Evolutionary conservation across 2,797 vertebrate species (phyloP), one percentile per base, ranked within the genome.

Genomic region (Tympanoctomys barrerae): DNA sequence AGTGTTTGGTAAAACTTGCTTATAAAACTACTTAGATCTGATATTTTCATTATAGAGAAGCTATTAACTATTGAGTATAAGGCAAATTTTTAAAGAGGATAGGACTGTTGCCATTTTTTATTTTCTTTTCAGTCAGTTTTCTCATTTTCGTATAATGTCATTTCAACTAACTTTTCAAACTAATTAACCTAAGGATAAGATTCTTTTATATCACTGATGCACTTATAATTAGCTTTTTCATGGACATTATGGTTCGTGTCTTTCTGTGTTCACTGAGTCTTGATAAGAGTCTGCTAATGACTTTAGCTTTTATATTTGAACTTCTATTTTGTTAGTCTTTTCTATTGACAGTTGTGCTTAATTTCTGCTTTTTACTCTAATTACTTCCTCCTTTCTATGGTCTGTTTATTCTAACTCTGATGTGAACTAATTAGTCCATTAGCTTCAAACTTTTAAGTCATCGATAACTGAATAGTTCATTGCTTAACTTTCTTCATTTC

Each of bases 371-470:
- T 89, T 89, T 77, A 90, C 4, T 61, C 10, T 70, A 94, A 87
- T 86, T 39, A 79, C 71, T 95, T 90, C 24, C 21, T 90, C n/a
- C 14, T 68, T 87, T 92, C 54, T 28, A n/a, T 62, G 49, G 26
- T 66, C 36, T 75, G 28, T 81, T 94, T 93, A 93, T 54, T 96
- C n/a, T 82, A 57, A 97, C 2, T 89, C 87, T 94, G 68, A 90
- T 92, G 42, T 88, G 14, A 46, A 54, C 75, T 82, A 42, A 85
- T 86, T 78, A 90, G 21, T 52, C 7, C 28, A 85, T 71, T 93
- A 95, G 70, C 52, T 93, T 87, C 70, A 54, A 94, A 57, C 64
- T 85, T 85, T 80, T 46, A 89, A 71, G n/a, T 82, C 6, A 79
- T 82, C 28, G 7, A 4, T 78, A 94, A 85, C n/a, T 88, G 70